These are phyloP conservation scores for Phaonia tiefii DNA, from an alignment of 2,888 invertebrate species.

Conservation along the genomic window DNA sequence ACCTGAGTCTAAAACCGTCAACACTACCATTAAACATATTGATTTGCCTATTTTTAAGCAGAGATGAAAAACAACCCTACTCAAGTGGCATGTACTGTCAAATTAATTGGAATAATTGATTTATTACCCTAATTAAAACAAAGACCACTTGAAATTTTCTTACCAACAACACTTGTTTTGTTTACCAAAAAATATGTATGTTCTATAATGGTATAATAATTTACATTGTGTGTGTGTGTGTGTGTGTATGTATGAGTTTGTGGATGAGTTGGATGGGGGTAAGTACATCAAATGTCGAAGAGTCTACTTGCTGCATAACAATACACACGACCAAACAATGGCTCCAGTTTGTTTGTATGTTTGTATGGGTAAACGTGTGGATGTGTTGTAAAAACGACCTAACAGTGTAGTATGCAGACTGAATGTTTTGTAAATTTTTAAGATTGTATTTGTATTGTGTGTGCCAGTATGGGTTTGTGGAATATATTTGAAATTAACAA, in stretches of 20 bases:
- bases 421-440: background rate
- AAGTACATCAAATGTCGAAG: too few relatives aligned
- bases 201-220: too few relatives aligned
- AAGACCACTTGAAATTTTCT: conserved; percentile 52
- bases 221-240: too few relatives aligned
- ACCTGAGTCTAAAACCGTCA: background rate
- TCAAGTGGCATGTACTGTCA: conserved; percentile 50
- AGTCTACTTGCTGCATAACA: background rate
- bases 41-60: conserved; percentile 4
- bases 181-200: background rate
- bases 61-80: conserved; percentile 35
- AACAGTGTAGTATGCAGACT: conserved; percentile 3
- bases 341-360: background rate
- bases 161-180: conserved; percentile 27
- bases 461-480: background rate
- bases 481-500: conserved; percentile 42
- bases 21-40: background rate
- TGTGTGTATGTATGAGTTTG: too few relatives aligned
- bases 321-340: background rate
- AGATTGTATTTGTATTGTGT: too few relatives aligned
- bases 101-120: conserved; percentile 65
- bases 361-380: background rate
- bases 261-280: too few relatives aligned
- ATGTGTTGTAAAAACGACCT: background rate
- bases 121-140: conserved; percentile 60